Evolutionary conservation across 2,888 invertebrate species (phyloP), one percentile per base, ranked within the genome.

Genomic region (Omphaloscelis lunosa): DNA sequence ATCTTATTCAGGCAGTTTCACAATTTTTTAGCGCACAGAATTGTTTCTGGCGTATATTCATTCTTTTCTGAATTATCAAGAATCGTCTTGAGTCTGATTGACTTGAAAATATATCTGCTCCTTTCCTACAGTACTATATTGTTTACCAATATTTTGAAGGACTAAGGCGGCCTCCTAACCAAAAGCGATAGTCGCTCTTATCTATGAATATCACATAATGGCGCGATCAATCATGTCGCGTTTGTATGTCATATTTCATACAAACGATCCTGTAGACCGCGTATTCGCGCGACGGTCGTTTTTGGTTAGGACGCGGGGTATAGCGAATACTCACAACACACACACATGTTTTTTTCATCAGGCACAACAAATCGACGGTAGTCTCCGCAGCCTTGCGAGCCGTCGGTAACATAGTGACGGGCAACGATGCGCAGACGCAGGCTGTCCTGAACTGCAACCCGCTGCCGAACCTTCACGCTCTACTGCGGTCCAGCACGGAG

Each of bases 401-500:
- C n/a, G 99, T 99, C 7, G 99, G 99, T 66, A 99, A 99, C 95
- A 99, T 99, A 88, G 99, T 99, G 67, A 99, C 99, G 0, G 99
- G 99, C 53, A 99, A 99, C 94, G 99, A 99, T 94, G 97, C 98
- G 74, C 99, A 99, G 96, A 99, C 99, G 67, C 99, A 99, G 96
- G 98, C 99, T 20, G 98, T 99, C 85, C 97, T 99, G 69, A 99
- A 99, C 96, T 99, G 99, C 93, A 98, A 98, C 86, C 99, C 99
- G 70, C 96, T 99, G 90, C 98, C 98, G 1, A 98, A 98, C 92
- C 97, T 98, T 85, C 98, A 98, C 92, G 92, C 93, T 41, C 84
- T 97, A 63, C 97, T 99, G 82, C 97, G 98, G 73, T 98, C 98
- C 53, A 95, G 97, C 79, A 98, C 98, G 87, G 99, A 99, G 95